Base-by-base conservation (phyloP, 2,888 invertebrate genomes). In the Pecten maximus region DNA sequence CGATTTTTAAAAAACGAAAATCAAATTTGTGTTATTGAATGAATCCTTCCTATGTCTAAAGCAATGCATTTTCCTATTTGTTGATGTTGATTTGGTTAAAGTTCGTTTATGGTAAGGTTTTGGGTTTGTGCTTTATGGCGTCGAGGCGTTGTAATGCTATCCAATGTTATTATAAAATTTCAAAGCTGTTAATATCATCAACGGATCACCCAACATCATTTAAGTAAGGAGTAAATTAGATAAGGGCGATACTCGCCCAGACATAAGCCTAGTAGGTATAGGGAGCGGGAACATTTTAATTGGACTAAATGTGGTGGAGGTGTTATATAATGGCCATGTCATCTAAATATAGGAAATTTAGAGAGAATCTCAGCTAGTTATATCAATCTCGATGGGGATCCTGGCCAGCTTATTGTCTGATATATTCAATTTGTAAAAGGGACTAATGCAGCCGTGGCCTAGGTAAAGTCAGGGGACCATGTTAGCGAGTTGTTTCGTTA, bases 81-180 rank as follows among this genome's bases (percentile, higher is more conserved):
- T 74, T 74, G 74, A 74, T 74, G 74, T 74, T 74, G 28, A 74
- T 74, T 74, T 35, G 74, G 74, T 74, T 74, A 74, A 74, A 74
- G 74, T 74, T 74, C 74, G 74, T 74, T 74, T 35, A 74, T 28
- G 74, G 74, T 35, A 28, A 74, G 74, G 35, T 74, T 74, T n/a
- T 74, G 74, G 74, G 74, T 74, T 74, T 74, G 74, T 74, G 28
- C 74, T 74, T 74, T 74, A 74, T 74, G 35, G 74, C 74, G 54
- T 54, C 54, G 54, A 54, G 54, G 54, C 54, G 74, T 10, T 74
- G 74, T 74, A 74, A 74, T 74, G 28, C 74, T 74, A 74, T 74
- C 74, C 74, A 74, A 74, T 74, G 74, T 74, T 74, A 74, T 74
- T 74, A 74, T 74, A 74, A 74, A 74, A 74, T 74, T 74, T 74